A percentile compares a stretch with the other conserved stretches of the same genome.
These are phyloP conservation scores for Arctocebus calabarensis DNA, from an alignment of 2,797 vertebrate genomes.

Conservation along the genomic window DNA sequence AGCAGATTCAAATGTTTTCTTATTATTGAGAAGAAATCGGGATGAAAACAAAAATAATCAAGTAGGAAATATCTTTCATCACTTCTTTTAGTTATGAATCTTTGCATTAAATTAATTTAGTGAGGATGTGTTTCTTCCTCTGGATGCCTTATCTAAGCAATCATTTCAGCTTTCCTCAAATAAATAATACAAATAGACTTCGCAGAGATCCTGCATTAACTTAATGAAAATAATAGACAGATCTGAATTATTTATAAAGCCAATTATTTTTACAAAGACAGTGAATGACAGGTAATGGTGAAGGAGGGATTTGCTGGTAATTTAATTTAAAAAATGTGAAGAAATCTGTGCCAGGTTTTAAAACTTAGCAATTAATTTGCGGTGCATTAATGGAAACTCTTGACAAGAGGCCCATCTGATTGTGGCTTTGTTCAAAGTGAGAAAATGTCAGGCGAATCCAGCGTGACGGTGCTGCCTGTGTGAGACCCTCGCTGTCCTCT, in stretches of 20 bases:
- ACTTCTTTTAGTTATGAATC: constrained; percentile 56
- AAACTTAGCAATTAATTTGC: neutral
- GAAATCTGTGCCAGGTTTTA: neutral
- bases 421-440: constrained; percentile 35
- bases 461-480: neutral
- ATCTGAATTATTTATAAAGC: constrained; percentile 60
- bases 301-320: constrained; percentile 5
- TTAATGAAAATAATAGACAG: constrained; percentile 56
- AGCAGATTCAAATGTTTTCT: constrained; percentile 5
- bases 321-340: constrained; percentile 41
- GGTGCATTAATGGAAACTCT: neutral
- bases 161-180: constrained; percentile 61
- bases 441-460: neutral
- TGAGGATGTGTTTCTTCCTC: constrained; percentile 14
- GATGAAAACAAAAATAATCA: constrained; percentile 63
- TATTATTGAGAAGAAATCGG: constrained; percentile 53
- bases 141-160: constrained; percentile 54
- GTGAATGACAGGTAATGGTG: constrained; percentile 30
- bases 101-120: constrained; percentile 60
- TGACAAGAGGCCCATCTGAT: neutral
- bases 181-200: constrained; percentile 62
- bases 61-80: constrained; percentile 45
- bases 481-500: neutral
- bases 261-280: constrained; percentile 67
- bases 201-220: constrained; percentile 60